Base-by-base conservation (phyloP, 2,113 vertebrate genomes). In the Peromyscus maniculatus region DNA sequence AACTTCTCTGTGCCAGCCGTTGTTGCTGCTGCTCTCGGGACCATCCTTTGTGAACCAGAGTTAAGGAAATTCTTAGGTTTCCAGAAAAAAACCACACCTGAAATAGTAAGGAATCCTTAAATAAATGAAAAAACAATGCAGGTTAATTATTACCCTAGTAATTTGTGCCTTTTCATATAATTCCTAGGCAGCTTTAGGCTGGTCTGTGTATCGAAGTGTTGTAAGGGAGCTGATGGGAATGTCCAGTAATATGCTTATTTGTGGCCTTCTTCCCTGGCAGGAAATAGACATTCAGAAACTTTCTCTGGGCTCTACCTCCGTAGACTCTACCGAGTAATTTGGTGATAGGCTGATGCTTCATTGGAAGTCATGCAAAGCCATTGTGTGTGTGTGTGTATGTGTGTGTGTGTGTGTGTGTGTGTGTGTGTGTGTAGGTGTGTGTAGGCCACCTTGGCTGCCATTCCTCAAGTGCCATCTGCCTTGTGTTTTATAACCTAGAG, bases 21-120 rank as follows among this genome's bases (percentile, higher is more conserved):
- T 83, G 15, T 33, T 83, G 9, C 2, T 72, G 39, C 28, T 91
- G 21, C 72, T 89, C 66, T 71, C 59, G 84, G 12, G 13, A 72
- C 39, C 4, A 88, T 36, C 26, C 15, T 87, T 89, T 89, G 67
- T 92, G 67, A 93, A 52, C 7, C 0, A 72, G 7, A 1, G 10
- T 90, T 92, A 92, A 89, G 82, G 39, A 97, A 87, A 75, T 78
- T 43, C 6, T 90, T 80, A 67, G 46, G 57, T 87, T 94, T 95
- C 28, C 28, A 69, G 31, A 4, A 67, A 94, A 87, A 59, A 59
- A 59, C 17, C 64, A 66, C 26, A 28, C 26, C 17, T 69, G 62
- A 91, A 93, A 83, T 28, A 62, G 31, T 39, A 90, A 94, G 7
- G 89, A 87, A 31, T 74, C 36, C 49, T 96, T 83, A 71, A 90